Evolutionary conservation across 2,888 invertebrate genomes (phyloP).

Genomic region (Ennomos quercinarius): DNA sequence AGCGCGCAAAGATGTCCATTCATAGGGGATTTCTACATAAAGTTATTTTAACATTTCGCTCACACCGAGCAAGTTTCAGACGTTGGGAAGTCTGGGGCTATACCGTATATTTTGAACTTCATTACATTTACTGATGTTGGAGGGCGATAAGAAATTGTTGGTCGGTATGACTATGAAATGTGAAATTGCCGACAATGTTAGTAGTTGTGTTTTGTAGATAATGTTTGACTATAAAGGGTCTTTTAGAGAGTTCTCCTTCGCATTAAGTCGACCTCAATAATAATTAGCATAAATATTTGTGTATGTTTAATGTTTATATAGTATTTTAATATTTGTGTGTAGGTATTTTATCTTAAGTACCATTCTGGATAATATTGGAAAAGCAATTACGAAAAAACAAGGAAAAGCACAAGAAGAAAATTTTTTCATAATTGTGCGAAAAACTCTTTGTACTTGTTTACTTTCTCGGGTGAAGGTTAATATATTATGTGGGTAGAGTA

Average conservation of each 20-base stretch:
- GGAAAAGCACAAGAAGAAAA: conserved; percentile 1
- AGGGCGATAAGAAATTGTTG: conserved; percentile 14
- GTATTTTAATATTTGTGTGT: background rate
- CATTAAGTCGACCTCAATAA: conserved; percentile 10
- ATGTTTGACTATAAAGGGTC: conserved; percentile 5
- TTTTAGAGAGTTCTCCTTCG: background rate
- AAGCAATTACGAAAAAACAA: conserved; percentile 6
- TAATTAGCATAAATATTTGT: conserved; percentile 3
- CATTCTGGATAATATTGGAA: conserved; percentile 3
- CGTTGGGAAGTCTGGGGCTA: conserved; percentile 16
- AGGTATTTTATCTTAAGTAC: background rate
- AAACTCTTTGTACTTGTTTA: too few species aligned
- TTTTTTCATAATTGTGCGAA: too few species aligned
- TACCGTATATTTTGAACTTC: conserved; percentile 17
- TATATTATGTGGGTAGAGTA: too few species aligned
- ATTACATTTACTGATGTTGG: conserved; percentile 25
- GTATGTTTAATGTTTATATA: background rate
- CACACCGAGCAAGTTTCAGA: conserved; percentile 31
- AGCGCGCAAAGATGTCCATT: conserved; percentile 30
- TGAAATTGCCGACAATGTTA: conserved; percentile 7
- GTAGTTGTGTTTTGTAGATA: conserved; percentile 1
- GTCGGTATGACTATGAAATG: conserved; percentile 17
- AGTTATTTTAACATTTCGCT: conserved; percentile 29
- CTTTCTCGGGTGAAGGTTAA: background rate
- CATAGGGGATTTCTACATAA: conserved; percentile 26